Base-by-base conservation (phyloP, 2,113 vertebrate species). In the Carlito syrichta region DNA sequence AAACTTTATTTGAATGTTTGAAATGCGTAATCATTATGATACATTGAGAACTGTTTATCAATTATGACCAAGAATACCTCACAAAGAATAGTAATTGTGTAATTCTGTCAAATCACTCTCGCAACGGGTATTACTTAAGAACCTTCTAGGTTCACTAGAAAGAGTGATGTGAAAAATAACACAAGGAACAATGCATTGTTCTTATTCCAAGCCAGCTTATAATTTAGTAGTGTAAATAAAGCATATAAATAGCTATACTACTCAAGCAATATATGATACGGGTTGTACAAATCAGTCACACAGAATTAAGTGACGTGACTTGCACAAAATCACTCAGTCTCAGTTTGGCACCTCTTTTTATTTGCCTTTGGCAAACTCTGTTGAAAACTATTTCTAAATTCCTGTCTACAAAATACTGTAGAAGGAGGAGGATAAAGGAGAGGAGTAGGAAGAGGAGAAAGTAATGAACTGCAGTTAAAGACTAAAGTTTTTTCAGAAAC, bases 381-480 rank as follows among this genome's bases (percentile, higher is more conserved):
- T 62, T 69, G n/a, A 88, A 89, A 91, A 68, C 6, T 4, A 4
- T 60, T 91, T 89, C 38, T 74, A 81, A 94, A 76, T 83, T 63
- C 68, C 7, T 95, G 17, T 27, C 25, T n/a, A 81, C 73, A 79
- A 94, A 63, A 66, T 78, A 82, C 22, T 35, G 22, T 54, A 38
- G 63, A 76, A 85, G 50, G 45, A 94, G 22, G 16, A 89, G 8
- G 40, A 79, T 73, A 88, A 90, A 54, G 27, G 79, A 94, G 6
- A 78, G 14, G 27, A 56, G 16, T 85, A 48, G 32, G n/a, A 87
- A 84, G 3, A 48, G 38, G 40, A 83, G 40, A 85, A 91, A 81
- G 52, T 50, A 78, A 87, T 85, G n/a, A 50, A 60, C 23, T 85
- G 22, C 93, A 30, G 20, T 93, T 85, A 79, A 95, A 97, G 22